phyloP scores from a whole-genome alignment of 2,113 vertebrate genomes.

The Panthera tigris region DNA sequence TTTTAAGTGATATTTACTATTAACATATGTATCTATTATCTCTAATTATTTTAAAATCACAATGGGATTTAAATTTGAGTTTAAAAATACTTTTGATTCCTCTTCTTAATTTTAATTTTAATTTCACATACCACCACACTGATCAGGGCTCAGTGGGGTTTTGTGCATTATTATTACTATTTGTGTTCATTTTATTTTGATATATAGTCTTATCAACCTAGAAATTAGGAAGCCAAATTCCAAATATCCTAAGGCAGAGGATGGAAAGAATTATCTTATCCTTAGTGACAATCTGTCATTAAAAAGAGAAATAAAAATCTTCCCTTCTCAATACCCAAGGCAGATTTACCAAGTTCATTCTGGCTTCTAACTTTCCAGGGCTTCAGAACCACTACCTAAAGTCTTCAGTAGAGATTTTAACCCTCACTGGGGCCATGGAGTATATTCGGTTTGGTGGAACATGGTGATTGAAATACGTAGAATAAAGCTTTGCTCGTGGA shows the following conservation, averaged over 20 bases:
- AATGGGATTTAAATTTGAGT: neutral
- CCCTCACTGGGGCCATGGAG: neutral
- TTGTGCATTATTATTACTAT: neutral
- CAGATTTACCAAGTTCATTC: neutral
- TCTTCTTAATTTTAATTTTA: neutral
- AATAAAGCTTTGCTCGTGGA: neutral
- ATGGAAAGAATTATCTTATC: neutral
- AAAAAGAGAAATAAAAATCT: neutral
- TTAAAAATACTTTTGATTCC: neutral
- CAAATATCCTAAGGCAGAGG: neutral
- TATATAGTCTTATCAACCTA: neutral
- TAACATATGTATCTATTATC: neutral
- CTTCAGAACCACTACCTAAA: neutral
- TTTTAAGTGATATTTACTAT: neutral
- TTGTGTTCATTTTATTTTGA: neutral
- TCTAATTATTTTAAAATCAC: neutral
- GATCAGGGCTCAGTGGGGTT: neutral
- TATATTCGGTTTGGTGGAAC: neutral
- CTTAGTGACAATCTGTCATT: neutral
- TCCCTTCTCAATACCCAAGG: neutral
- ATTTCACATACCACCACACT: neutral
- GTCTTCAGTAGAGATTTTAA: neutral
- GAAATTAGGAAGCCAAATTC: neutral
- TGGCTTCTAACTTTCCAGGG: neutral
- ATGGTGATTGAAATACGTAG: neutral